Percentiles rank a stretch among this genome's conserved stretches.
phyloP scores from a whole-genome alignment of 2,888 invertebrate species.

The Scaptodrosophila latifasciaeformis region DNA sequence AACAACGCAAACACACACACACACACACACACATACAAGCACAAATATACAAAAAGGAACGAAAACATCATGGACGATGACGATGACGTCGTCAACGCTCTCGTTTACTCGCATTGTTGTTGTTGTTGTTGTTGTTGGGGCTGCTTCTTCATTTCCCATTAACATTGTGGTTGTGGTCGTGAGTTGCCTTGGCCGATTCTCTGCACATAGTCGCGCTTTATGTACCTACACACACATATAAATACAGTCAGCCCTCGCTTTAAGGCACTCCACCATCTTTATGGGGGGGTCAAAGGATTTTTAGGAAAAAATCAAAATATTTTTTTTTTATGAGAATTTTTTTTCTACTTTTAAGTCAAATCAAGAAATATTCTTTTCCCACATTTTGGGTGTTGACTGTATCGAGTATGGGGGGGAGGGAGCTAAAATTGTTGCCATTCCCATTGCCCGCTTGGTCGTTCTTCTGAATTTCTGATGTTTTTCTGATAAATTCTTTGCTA shows the following conservation, averaged over 20 bases:
- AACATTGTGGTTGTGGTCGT: slow-evolving; percentile 25
- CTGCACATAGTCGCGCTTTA: slow-evolving; percentile 20
- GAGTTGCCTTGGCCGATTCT: slow-evolving; percentile 68
- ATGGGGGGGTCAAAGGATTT: too few species aligned
- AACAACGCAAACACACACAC: too few species aligned
- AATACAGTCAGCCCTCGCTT: not conserved
- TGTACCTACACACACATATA: slow-evolving; percentile 6
- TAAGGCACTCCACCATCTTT: too few species aligned
- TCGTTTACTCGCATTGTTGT: slow-evolving; percentile 25
- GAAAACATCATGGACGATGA: slow-evolving; percentile 35
- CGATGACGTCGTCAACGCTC: not conserved
- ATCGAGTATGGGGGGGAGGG: too few species aligned
- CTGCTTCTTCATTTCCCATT: slow-evolving; percentile 9
- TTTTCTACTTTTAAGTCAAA: too few species aligned
- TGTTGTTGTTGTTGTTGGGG: slow-evolving; percentile 15
- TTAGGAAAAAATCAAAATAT: too few species aligned
- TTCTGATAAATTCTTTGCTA: slow-evolving; percentile 66
- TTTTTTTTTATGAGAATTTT: too few species aligned
- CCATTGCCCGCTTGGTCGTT: slow-evolving; percentile 28
- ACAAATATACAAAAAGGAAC: not conserved
- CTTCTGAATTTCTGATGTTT: slow-evolving; percentile 71
- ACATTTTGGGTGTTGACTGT: too few species aligned
- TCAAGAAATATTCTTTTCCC: too few species aligned
- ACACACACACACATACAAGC: not conserved
- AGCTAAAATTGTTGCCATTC: too few species aligned